A percentile compares a stretch with the other conserved stretches of the same genome.
phyloP scores from a whole-genome alignment of 2,113 vertebrate species.

The Siphamia tubifer region DNA sequence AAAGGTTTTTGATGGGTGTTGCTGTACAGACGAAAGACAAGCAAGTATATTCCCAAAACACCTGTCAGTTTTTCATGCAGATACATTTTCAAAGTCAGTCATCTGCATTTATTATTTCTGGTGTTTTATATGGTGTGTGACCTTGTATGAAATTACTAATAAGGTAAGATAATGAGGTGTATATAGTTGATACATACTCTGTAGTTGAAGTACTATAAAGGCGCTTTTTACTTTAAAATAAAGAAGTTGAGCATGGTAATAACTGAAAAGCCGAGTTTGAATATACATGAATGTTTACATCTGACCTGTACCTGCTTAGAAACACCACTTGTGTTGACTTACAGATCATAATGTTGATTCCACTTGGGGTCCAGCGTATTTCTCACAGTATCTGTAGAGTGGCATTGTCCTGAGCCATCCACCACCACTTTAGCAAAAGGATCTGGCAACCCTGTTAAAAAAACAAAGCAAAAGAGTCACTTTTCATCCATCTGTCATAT shows the following conservation, averaged over 20 bases:
- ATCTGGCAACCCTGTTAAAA: slow-evolving; percentile 91
- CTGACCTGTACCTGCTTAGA: too few relatives aligned
- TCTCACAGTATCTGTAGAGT: slow-evolving; percentile 99
- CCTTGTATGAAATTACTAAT: neutral
- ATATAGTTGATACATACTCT: too few relatives aligned
- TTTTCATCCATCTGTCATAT: neutral
- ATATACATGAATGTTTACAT: too few relatives aligned
- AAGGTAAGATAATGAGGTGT: too few relatives aligned
- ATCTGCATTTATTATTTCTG: neutral
- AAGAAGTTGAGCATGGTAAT: too few relatives aligned
- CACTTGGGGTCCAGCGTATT: slow-evolving; percentile 99
- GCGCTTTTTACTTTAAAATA: too few relatives aligned
- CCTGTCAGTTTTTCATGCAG: slow-evolving; percentile 8
- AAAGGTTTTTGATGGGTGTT: slow-evolving; percentile 33
- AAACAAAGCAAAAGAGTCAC: neutral
- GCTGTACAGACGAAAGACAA: slow-evolving; percentile 6
- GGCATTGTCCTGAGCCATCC: slow-evolving; percentile 98
- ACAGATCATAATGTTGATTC: slow-evolving; percentile 99
- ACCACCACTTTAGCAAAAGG: slow-evolving; percentile 99
- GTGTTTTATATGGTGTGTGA: neutral
- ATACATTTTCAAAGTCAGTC: neutral
- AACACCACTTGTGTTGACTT: slow-evolving; percentile 64
- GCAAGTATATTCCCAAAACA: slow-evolving; percentile 36
- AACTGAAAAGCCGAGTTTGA: too few relatives aligned
- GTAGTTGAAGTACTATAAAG: too few relatives aligned